These are phyloP conservation scores for Phrynocephalus guinanensis DNA, from an alignment of 2,797 vertebrate species.

Conservation along the genomic window DNA sequence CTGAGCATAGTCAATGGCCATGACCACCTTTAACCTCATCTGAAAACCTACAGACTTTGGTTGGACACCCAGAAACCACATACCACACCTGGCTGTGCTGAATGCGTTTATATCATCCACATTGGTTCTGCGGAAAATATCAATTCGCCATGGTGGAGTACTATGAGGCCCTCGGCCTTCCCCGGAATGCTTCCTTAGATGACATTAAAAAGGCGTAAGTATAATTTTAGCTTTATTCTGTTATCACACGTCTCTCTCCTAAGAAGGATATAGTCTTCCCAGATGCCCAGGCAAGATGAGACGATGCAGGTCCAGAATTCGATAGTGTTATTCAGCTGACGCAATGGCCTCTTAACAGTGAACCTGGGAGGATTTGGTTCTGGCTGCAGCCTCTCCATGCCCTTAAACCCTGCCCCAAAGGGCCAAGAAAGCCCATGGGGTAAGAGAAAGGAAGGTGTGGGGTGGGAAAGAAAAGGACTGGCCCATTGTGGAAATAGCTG, in stretches of 20 bases:
- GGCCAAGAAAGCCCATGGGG: background rate
- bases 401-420: background rate
- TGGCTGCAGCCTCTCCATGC: background rate
- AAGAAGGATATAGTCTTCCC: background rate
- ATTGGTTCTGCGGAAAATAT: slow-evolving; percentile 47
- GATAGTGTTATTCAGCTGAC: background rate
- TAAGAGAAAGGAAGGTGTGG: background rate
- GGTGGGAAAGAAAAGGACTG: background rate
- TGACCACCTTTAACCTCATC: slow-evolving; percentile 3
- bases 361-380: background rate
- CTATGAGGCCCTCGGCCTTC: slow-evolving; percentile 86
- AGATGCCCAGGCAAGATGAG: background rate
- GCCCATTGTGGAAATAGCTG: background rate
- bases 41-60: background rate
- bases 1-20: slow-evolving; percentile 23
- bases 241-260: too few species aligned
- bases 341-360: background rate
- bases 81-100: slow-evolving; percentile 16
- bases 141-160: slow-evolving; percentile 88
- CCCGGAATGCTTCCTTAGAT: slow-evolving; percentile 84
- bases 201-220: slow-evolving; percentile 96
- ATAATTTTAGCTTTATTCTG: background rate
- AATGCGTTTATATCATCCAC: slow-evolving; percentile 48
- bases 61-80: background rate
- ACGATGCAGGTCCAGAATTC: too few species aligned